Percentiles rank a stretch among this genome's conserved stretches.
These are phyloP conservation scores for Pterostichus niger DNA, from an alignment of 2,888 invertebrate genomes.

Conservation along the genomic window DNA sequence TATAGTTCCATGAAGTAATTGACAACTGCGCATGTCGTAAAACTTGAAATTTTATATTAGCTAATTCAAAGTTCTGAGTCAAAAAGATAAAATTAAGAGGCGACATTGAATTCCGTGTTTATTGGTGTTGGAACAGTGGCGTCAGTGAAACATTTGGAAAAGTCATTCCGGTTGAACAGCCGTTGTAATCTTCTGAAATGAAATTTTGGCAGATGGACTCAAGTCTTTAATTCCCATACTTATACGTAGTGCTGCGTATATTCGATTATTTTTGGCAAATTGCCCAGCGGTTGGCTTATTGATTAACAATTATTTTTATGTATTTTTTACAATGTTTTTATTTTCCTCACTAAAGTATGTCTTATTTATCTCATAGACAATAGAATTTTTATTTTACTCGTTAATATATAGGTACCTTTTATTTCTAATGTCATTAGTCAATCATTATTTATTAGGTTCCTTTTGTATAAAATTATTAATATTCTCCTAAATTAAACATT, in stretches of 20 bases:
- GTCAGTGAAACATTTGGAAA: constrained; percentile 43
- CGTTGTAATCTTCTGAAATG: constrained; percentile 15
- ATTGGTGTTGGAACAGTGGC: constrained; percentile 20
- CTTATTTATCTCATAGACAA: too few relatives aligned
- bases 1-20: too few relatives aligned
- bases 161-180: constrained; percentile 20
- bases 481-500: too few relatives aligned
- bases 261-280: constrained; percentile 8
- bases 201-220: constrained; percentile 46
- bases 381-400: too few relatives aligned
- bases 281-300: constrained; percentile 16
- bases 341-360: neutral
- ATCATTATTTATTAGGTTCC: too few relatives aligned
- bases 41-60: too few relatives aligned
- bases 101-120: constrained; percentile 36
- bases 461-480: too few relatives aligned
- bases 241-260: neutral
- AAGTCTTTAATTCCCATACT: constrained; percentile 18
- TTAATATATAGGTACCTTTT: too few relatives aligned
- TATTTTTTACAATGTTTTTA: neutral
- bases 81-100: constrained; percentile 19
- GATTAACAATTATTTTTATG: constrained; percentile 43
- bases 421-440: too few relatives aligned
- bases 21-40: too few relatives aligned
- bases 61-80: neutral